These are phyloP conservation scores for Hypsopygia costalis DNA, from an alignment of 2,888 invertebrate species.

Conservation along the genomic window DNA sequence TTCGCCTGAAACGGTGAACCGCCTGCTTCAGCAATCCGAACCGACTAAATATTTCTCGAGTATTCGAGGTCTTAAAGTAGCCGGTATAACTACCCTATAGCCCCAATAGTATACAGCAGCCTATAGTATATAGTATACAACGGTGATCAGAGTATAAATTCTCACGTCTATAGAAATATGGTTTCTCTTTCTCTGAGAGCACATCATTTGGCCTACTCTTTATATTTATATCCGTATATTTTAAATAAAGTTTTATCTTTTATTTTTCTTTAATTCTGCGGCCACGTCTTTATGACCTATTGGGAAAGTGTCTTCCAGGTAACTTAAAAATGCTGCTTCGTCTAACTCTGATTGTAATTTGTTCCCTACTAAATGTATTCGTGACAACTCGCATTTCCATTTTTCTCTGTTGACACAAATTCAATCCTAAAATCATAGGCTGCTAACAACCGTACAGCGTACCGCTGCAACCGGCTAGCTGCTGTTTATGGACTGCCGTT, in stretches of 20 bases:
- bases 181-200: not conserved
- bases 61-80: conserved; percentile 3
- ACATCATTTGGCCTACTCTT: not conserved
- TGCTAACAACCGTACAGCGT: not conserved
- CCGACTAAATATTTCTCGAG: conserved; percentile 12
- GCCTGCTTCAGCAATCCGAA: conserved; percentile 16
- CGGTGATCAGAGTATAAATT: conserved; percentile 12
- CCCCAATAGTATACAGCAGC: too few relatives aligned
- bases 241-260: not conserved
- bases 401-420: not conserved
- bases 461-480: conserved; percentile 1
- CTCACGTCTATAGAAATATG: conserved; percentile 6
- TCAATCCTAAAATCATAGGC: conserved; percentile 7
- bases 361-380: conserved; percentile 7
- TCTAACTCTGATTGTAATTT: conserved; percentile 1
- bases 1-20: conserved; percentile 18
- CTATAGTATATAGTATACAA: too few relatives aligned
- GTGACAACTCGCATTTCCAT: not conserved
- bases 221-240: not conserved
- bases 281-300: not conserved
- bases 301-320: not conserved
- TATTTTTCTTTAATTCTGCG: not conserved
- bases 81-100: conserved; percentile 13
- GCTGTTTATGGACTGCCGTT: not conserved
- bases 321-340: conserved; percentile 1